Base-by-base conservation (phyloP, 1,140 invertebrate genomes). In the Halictus rubicundus region DNA sequence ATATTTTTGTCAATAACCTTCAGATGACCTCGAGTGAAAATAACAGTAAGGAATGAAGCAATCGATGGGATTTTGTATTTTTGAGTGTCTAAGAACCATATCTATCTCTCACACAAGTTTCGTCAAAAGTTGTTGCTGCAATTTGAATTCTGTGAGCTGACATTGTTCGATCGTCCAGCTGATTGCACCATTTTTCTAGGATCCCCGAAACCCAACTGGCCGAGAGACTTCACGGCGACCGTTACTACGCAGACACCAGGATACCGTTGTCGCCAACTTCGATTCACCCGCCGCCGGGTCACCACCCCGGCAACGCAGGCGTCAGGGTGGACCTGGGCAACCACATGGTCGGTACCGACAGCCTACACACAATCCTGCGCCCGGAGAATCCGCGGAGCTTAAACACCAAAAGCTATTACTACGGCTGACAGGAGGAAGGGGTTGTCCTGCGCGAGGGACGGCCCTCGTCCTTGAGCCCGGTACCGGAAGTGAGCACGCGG, bases 321-420 rank as follows among this genome's bases (percentile, higher is more conserved):
- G 84, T 92, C 9, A 85, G 91, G 21, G 91, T 93, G 16, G 92
- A 93, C 70, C 89, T 92, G n/a, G 93, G 91, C 52, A 93, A 93
- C 78, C 92, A 93, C 68, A 93, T 93, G 92, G 91, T 93, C 25
- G 92, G 91, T 59, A 92, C 92, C 23, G 91, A 93, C 71, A 93
- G 83, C 75, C 87, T 93, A 2, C 92, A 93, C 87, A 92, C 91
- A 61, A 93, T 93, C 54, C 81, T 93, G 0, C 88, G 90, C 59
- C 83, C 88, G 8, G 91, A 91, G 10, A 93, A 92, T 72, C 93
- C 94, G 0, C 90, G 94, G 63, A 94, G 92, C 80, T 83, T 95
- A 32, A 93, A 91, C 81, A 94, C 92, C 77, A 94, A 93, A 82
- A 94, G 94, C 87, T 95, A 94, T 80, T 95, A 95, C 87, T 95